These are phyloP conservation scores for Stictonetta naevosa DNA, from an alignment of 2,113 vertebrate species.

Conservation along the genomic window DNA sequence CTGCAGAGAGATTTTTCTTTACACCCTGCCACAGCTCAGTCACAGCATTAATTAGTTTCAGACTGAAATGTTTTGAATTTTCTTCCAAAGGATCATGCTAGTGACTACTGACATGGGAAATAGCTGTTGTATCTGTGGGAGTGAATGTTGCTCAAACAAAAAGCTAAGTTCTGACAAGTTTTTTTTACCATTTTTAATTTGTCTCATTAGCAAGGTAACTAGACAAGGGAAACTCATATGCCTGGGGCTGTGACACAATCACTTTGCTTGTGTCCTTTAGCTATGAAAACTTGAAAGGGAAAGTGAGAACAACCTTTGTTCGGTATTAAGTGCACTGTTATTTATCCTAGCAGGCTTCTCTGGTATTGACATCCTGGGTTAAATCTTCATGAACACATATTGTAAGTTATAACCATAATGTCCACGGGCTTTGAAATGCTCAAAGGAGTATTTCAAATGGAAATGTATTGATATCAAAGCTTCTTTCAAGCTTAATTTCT, in stretches of 20 bases:
- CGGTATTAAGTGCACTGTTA: not conserved
- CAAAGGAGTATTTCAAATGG: not conserved
- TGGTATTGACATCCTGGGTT: not conserved
- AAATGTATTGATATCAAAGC: not conserved
- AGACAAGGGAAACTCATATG: not conserved
- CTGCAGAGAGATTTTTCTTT: not conserved
- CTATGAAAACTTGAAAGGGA: not conserved
- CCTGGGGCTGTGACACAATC: not conserved
- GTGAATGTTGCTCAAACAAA: not conserved
- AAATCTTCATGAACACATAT: not conserved
- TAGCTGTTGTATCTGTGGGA: not conserved
- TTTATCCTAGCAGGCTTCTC: not conserved
- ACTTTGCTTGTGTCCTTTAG: not conserved
- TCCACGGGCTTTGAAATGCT: not conserved
- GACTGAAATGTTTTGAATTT: slow-evolving; percentile 15
- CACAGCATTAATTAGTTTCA: not conserved
- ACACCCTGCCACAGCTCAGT: not conserved
- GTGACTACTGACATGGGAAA: not conserved
- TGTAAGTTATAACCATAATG: not conserved
- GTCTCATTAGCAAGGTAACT: not conserved
- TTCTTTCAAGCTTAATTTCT: not conserved
- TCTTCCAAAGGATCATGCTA: not conserved
- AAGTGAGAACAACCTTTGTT: not conserved
- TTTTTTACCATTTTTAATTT: not conserved
- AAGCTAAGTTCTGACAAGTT: not conserved